phyloP scores from a whole-genome alignment of 2,113 vertebrate genomes.

The Dasyprocta punctata region DNA sequence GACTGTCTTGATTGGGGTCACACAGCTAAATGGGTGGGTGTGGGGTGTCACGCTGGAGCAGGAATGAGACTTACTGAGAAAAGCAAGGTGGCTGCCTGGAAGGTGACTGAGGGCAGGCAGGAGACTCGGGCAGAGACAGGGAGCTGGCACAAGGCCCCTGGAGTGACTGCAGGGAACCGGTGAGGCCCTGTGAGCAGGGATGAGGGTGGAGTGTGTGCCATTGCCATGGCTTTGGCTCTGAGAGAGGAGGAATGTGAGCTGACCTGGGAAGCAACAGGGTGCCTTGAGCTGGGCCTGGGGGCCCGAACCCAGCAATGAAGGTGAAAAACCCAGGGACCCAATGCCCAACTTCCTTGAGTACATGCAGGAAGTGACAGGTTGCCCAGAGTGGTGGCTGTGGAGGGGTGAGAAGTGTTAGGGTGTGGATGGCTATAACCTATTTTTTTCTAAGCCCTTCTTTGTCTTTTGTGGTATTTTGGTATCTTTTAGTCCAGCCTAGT shows the following conservation, averaged over 20 bases:
- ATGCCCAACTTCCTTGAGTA: background rate
- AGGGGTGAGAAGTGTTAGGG: background rate
- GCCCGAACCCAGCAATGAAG: background rate
- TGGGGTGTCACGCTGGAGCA: background rate
- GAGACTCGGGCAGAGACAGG: background rate
- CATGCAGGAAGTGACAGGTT: background rate
- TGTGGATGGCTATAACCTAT: background rate
- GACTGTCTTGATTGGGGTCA: background rate
- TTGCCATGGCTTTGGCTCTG: background rate
- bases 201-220: background rate
- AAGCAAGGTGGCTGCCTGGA: background rate
- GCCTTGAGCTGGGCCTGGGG: background rate
- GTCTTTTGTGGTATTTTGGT: background rate
- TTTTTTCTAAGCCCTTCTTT: background rate
- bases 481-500: background rate
- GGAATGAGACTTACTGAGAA: background rate
- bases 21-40: background rate
- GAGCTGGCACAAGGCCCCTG: background rate
- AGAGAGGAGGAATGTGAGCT: background rate
- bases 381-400: background rate
- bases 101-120: background rate
- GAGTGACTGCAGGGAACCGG: too few species aligned
- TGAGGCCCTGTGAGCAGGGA: background rate
- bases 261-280: background rate
- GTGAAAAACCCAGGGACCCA: too few species aligned